Evolutionary conservation across 53 echinoderm and acorn worm species (phyloP).

Genomic region (Holothuria leucospilota): DNA sequence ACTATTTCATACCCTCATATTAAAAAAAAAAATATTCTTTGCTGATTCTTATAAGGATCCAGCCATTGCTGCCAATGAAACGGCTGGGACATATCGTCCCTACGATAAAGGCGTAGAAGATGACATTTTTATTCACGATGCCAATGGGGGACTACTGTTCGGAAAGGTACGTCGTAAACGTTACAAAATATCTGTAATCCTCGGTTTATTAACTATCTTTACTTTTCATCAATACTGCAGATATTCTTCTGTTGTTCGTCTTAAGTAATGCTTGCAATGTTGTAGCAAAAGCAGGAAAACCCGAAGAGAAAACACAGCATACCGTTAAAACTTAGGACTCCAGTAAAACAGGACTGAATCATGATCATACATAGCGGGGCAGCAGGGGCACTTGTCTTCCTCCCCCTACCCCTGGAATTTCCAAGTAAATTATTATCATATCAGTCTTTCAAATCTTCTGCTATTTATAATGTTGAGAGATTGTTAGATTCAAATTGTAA

Average conservation of each 20-base stretch:
- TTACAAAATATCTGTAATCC: not conserved
- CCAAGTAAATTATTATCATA: too few species aligned
- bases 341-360: too few species aligned
- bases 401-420: too few species aligned
- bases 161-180: conserved; percentile 76
- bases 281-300: too few species aligned
- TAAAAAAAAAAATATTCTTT: not conserved
- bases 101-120: conserved; percentile 72
- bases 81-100: conserved; percentile 75
- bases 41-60: conserved; percentile 72
- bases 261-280: not conserved
- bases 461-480: too few species aligned
- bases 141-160: conserved; percentile 64
- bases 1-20: too few species aligned
- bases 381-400: too few species aligned
- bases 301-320: too few species aligned
- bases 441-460: too few species aligned
- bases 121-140: conserved; percentile 78
- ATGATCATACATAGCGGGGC: too few species aligned
- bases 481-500: too few species aligned
- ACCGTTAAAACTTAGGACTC: too few species aligned
- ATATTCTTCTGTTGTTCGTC: not conserved
- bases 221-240: not conserved
- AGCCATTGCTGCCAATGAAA: conserved; percentile 89
- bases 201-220: not conserved